Conservation (phyloP, 2,888 invertebrate genomes). For the Muscina levida region DNA sequence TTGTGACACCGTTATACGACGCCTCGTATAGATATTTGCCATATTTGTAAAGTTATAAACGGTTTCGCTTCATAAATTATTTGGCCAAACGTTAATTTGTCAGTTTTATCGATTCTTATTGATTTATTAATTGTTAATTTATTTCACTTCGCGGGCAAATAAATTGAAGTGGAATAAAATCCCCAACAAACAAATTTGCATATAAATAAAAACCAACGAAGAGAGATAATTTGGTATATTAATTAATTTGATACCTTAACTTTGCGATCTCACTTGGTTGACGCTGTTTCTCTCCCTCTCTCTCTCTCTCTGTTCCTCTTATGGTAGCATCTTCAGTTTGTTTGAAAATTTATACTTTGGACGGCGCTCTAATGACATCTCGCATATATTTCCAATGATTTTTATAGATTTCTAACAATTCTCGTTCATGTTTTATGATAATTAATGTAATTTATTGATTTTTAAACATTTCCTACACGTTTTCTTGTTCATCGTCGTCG, state of each 20-base stretch:
- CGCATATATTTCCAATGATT: conserved; percentile 53
- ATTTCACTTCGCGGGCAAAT: conserved; percentile 39
- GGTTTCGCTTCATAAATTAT: conserved; percentile 40
- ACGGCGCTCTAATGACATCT: conserved; percentile 54
- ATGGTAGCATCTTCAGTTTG: conserved; percentile 31
- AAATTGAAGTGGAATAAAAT: conserved; percentile 32
- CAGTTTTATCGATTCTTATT: conserved; percentile 53
- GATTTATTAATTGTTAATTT: conserved; percentile 65
- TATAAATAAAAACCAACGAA: conserved; percentile 33
- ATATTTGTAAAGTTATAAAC: conserved; percentile 26
- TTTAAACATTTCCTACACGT: conserved; percentile 62
- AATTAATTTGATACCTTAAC: conserved; percentile 3
- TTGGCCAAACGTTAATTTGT: conserved; percentile 54
- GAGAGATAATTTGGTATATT: conserved; percentile 41
- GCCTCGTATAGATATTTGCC: conserved; percentile 1
- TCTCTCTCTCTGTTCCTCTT: conserved; percentile 34
- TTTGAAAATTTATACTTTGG: conserved; percentile 56
- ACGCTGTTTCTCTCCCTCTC: no score
- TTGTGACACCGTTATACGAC: neutral
- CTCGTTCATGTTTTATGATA: conserved; percentile 65
- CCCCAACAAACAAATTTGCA: conserved; percentile 47
- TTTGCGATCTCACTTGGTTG: conserved; percentile 20
- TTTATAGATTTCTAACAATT: conserved; percentile 59
- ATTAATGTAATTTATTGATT: conserved; percentile 65
- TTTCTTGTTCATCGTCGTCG: conserved; percentile 29